Evolutionary conservation across 53 echinoderm and acorn worm genomes (phyloP).

Genomic region (Holothuria leucospilota): DNA sequence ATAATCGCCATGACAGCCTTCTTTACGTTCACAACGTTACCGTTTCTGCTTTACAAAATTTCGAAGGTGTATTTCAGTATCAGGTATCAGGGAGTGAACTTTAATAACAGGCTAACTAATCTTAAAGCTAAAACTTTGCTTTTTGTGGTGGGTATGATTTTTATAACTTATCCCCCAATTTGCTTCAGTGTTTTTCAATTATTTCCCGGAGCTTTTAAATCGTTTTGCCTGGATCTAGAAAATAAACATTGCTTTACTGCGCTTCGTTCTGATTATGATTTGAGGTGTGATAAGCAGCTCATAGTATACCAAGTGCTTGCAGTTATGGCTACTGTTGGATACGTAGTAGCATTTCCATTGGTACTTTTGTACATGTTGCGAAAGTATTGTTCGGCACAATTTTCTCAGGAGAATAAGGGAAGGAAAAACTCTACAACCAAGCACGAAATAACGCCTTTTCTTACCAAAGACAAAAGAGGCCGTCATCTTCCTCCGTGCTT

Average conservation of each 20-base stretch:
- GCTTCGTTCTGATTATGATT: slow-evolving; percentile 5
- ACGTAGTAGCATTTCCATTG: slow-evolving; percentile 5
- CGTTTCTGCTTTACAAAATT: background rate
- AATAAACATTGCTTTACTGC: background rate
- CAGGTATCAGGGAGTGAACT: background rate
- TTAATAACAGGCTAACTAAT: background rate
- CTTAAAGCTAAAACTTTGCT: background rate
- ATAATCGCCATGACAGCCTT: background rate
- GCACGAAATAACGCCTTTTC: too few species aligned
- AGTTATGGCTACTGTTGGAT: background rate
- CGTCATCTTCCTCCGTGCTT: background rate
- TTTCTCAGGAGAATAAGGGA: too few species aligned
- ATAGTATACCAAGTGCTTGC: background rate
- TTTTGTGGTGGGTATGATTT: background rate
- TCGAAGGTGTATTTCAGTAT: background rate
- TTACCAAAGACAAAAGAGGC: too few species aligned
- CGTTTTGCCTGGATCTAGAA: background rate
- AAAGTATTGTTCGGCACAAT: too few species aligned
- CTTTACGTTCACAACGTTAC: background rate
- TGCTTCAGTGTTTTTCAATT: background rate
- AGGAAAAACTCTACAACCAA: too few species aligned
- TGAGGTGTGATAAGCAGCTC: background rate
- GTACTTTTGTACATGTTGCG: background rate
- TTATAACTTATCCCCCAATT: slow-evolving; percentile 6
- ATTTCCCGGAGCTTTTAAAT: background rate